Evolutionary conservation across 2,888 invertebrate genomes (phyloP), one percentile per base, ranked within the genome.

Genomic region (Taphrorychus bicolor): DNA sequence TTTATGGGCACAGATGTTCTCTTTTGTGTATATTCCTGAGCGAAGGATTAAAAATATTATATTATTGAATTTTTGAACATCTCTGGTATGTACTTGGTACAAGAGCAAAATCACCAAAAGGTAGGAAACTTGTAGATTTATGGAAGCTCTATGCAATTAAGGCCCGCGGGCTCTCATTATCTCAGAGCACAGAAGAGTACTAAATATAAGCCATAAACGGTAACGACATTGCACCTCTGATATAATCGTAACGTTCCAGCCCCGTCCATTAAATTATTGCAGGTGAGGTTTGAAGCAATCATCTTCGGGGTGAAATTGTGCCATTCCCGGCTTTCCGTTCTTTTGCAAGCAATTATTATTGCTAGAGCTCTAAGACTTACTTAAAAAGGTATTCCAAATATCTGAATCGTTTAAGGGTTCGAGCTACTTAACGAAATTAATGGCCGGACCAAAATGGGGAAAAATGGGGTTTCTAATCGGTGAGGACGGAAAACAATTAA

Each of bases 121-220:
- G 11, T 32, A 32, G 7, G 32, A 32, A 32, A 32, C 9, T 32
- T 11, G 9, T 32, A 32, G 32, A 32, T 32, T 32, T 32, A 32
- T 32, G 32, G 32, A 7, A 7, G 11, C 32, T 32, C 32, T 3
- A 3, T 32, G 32, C 32, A 54, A 62, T 62, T 62, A 62, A 56
- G 45, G 53, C 54, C 62, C 16, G 42, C 22, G 23, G 21, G 53
- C 53, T 62, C 23, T 54, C 53, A 62, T 62, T 56, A 45, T 62
- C 45, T 54, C 45, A 19, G 24, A 18, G 41, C 56, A 56, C 62
- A 56, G 62, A 61, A 53, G 61, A 62, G 53, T 45, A 62, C 45
- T 62, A 62, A 62, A 62, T 48, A 45, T 53, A 53, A 48, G 24
- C 32, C 53, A 45, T 54, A 32, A 62, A 54, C 14, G 17, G 48